Conservation (phyloP, 2,888 invertebrate genomes). For the Lithophane semibrunnea region DNA sequence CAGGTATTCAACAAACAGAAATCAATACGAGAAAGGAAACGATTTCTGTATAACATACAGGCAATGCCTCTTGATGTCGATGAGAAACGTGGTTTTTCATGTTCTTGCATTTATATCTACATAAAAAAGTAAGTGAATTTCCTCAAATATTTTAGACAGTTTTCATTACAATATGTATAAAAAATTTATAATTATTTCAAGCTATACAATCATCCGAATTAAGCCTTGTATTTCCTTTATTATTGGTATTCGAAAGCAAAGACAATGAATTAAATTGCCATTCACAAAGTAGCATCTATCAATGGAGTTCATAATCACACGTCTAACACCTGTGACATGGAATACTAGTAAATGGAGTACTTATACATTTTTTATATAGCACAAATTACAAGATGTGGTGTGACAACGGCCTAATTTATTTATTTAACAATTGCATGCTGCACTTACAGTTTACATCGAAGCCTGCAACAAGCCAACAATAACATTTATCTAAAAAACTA, state of each 20-base stretch:
- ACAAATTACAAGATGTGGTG: neutral
- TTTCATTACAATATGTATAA: neutral
- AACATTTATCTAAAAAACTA: neutral
- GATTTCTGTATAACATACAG: neutral
- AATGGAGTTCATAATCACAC: slow-evolving; percentile 46
- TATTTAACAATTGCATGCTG: neutral
- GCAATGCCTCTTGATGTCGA: neutral
- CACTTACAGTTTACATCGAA: neutral
- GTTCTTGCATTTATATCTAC: neutral
- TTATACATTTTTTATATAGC: too few relatives aligned
- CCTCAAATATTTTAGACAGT: too few relatives aligned
- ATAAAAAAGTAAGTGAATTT: neutral
- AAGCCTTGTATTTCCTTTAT: neutral
- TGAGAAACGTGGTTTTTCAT: neutral
- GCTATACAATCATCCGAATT: neutral
- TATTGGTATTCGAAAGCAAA: neutral
- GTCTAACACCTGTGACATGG: neutral
- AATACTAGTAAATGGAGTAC: slow-evolving; percentile 11
- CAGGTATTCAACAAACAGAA: neutral
- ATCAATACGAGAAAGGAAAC: too few relatives aligned
- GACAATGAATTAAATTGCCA: slow-evolving; percentile 4
- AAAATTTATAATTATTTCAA: too few relatives aligned
- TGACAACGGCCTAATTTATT: neutral
- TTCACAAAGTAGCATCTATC: slow-evolving; percentile 38
- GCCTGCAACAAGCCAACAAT: neutral